These are phyloP conservation scores for Dicroscelio sp. DNA, from an alignment of 2,888 invertebrate genomes.

Conservation along the genomic window DNA sequence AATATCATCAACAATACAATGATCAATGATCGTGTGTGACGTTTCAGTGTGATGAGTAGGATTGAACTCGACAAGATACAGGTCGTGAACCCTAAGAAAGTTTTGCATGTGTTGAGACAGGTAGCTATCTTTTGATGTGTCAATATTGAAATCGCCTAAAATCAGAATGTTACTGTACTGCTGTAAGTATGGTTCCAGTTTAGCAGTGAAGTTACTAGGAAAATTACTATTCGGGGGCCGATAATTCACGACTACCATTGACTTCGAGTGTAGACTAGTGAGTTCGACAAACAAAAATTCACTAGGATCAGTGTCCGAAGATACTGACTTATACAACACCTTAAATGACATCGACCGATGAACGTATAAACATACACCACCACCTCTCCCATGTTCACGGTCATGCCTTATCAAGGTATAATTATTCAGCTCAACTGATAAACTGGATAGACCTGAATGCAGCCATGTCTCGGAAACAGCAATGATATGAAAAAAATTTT, in stretches of 20 bases:
- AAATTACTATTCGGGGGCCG: slow-evolving; percentile 36
- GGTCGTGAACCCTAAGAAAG: background rate
- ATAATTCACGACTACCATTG: background rate
- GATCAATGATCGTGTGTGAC: slow-evolving; percentile 18
- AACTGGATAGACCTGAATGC: no score
- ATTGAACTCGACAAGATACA: background rate
- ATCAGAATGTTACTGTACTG: background rate
- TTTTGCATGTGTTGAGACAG: background rate
- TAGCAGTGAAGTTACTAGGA: background rate
- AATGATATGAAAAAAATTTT: no score
- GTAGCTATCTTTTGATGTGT: background rate
- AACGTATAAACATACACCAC: slow-evolving; percentile 15
- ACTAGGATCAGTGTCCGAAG: background rate
- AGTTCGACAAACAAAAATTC: slow-evolving; percentile 35
- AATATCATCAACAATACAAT: background rate
- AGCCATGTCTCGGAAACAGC: no score
- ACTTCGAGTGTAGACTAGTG: background rate
- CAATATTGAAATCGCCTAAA: no score
- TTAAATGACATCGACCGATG: background rate
- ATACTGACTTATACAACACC: background rate
- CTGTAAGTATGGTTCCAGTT: background rate
- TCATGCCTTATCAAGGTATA: no score
- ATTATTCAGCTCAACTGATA: no score
- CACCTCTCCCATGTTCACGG: no score
- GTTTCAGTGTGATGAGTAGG: slow-evolving; percentile 25